A percentile compares a stretch with the other conserved stretches of the same genome.
These are phyloP conservation scores for Phania funesta DNA, from an alignment of 2,888 invertebrate species.

Conservation along the genomic window DNA sequence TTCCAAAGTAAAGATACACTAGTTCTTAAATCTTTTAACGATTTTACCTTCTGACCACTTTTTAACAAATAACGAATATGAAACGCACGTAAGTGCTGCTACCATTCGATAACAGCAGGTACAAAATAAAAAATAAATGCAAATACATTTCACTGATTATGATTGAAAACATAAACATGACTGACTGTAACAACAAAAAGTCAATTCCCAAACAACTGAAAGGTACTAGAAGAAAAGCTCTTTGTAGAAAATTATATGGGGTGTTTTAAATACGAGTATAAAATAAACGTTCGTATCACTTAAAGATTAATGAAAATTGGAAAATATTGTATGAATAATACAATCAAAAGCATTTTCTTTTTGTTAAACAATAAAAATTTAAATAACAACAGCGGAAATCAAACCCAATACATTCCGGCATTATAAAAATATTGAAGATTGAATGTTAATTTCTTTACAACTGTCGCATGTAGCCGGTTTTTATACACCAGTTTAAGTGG, in stretches of 20 bases:
- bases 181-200: constrained; percentile 49
- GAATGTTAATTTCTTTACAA: constrained; percentile 24
- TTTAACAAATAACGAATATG: background rate
- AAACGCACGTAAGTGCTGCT: constrained; percentile 12
- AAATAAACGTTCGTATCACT: constrained; percentile 58
- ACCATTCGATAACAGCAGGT: constrained; percentile 58
- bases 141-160: constrained; percentile 50
- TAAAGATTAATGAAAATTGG: constrained; percentile 66
- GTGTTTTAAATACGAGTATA: constrained; percentile 31
- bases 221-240: constrained; percentile 17
- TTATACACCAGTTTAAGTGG: background rate
- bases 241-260: constrained; percentile 5
- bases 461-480: background rate
- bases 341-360: constrained; percentile 8
- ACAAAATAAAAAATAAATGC: constrained; percentile 31
- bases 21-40: too few relatives aligned
- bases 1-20: too few relatives aligned
- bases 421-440: constrained; percentile 25
- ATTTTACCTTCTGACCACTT: background rate
- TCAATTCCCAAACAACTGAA: constrained; percentile 49
- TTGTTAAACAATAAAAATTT: constrained; percentile 60
- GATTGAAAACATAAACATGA: constrained; percentile 59
- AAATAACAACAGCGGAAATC: constrained; percentile 52
- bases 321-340: constrained; percentile 50
- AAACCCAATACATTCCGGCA: constrained; percentile 29